These are phyloP conservation scores for Trachelus stipa DNA, from an alignment of 2,888 invertebrate genomes.

Conservation along the genomic window DNA sequence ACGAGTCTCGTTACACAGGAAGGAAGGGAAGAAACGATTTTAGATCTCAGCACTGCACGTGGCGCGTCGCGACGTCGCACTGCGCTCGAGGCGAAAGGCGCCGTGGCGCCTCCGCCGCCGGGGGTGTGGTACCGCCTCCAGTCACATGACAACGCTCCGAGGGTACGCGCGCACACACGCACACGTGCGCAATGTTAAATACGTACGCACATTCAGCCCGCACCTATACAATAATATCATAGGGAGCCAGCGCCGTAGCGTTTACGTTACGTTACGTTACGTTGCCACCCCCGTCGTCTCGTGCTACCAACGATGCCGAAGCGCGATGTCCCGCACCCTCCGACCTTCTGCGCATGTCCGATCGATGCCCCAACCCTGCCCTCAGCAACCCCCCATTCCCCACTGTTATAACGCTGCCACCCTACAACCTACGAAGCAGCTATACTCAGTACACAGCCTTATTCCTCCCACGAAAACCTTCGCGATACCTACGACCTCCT, in stretches of 20 bases:
- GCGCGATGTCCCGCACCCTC: neutral
- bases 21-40: constrained; percentile 48
- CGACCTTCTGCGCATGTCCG: constrained; percentile 52
- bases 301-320: neutral
- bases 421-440: neutral
- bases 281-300: constrained; percentile 10
- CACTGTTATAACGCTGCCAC: constrained; percentile 7
- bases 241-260: neutral
- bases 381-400: constrained; percentile 19
- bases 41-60: constrained; percentile 62
- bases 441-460: neutral
- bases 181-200: neutral
- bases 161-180: constrained; percentile 6
- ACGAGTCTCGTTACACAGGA: constrained; percentile 26
- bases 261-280: constrained; percentile 7
- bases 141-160: constrained; percentile 50
- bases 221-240: neutral
- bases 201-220: neutral
- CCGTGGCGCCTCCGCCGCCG: constrained; percentile 51
- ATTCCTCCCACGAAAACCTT: neutral
- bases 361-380: constrained; percentile 54
- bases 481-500: constrained; percentile 8
- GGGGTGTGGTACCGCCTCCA: constrained; percentile 64
- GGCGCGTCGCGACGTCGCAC: constrained; percentile 67
- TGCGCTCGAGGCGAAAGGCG: constrained; percentile 64